phyloP scores from a whole-genome alignment of 1,140 invertebrate genomes.

The Micrasema minimum region DNA sequence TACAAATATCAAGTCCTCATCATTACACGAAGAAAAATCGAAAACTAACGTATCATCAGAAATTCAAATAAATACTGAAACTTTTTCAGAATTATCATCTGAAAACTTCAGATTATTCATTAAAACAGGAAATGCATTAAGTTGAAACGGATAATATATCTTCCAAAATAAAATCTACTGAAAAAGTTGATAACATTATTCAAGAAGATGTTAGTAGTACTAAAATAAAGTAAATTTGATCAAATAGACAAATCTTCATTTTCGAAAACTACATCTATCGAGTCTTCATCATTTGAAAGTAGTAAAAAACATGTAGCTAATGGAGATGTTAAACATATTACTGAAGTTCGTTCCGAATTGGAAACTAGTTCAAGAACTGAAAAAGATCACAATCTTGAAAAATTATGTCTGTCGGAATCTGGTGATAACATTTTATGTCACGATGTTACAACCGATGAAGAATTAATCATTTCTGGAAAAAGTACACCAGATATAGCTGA shows the following conservation, averaged over 20 bases:
- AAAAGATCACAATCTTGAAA: background rate
- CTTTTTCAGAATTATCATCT: too few relatives aligned
- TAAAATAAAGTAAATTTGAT: background rate
- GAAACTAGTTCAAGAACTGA: too few relatives aligned
- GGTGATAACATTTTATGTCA: slow-evolving; percentile 10
- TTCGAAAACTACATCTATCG: background rate
- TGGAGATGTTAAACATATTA: slow-evolving; percentile 36
- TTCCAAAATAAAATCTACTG: background rate
- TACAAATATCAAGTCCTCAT: too few relatives aligned
- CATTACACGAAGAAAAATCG: too few relatives aligned
- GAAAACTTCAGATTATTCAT: too few relatives aligned
- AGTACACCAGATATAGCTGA: slow-evolving; percentile 57
- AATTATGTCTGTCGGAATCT: background rate
- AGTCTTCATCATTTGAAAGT: slow-evolving; percentile 4
- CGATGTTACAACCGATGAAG: slow-evolving; percentile 38
- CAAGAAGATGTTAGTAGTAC: background rate
- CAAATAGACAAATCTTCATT: background rate
- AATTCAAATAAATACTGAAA: too few relatives aligned
- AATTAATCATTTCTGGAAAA: slow-evolving; percentile 53
- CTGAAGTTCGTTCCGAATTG: background rate
- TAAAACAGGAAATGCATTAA: background rate
- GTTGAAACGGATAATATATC: background rate
- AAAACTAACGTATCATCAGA: too few relatives aligned
- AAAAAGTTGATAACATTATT: background rate
- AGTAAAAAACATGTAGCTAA: slow-evolving; percentile 26